phyloP scores from a whole-genome alignment of 2,797 vertebrate genomes.

The Lagocephalus sceleratus region DNA sequence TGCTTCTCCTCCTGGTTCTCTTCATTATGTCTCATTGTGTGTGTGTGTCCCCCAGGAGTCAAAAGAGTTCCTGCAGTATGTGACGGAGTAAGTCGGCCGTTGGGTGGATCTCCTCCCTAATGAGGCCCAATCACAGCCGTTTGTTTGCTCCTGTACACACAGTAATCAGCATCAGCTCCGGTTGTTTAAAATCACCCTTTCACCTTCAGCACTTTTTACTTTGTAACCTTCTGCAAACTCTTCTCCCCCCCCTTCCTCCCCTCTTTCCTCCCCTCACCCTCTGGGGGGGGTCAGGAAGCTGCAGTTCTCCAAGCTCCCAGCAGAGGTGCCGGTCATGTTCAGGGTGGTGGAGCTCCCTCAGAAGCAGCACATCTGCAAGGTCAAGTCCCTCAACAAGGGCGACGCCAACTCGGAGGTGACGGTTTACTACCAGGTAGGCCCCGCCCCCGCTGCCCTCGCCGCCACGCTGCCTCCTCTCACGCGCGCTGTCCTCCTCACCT shows the following conservation, averaged over 20 bases:
- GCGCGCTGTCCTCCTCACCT: slow-evolving; percentile 4
- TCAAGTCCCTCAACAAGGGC: slow-evolving; percentile 83
- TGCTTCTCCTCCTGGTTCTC: slow-evolving; percentile 23
- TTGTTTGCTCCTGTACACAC: slow-evolving; percentile 24
- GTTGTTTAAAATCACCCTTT: slow-evolving; percentile 15
- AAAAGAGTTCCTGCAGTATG: slow-evolving; percentile 86
- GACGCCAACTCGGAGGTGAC: slow-evolving; percentile 87
- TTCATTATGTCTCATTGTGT: slow-evolving; percentile 47
- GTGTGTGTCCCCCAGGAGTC: slow-evolving; percentile 88
- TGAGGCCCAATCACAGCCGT: slow-evolving; percentile 33
- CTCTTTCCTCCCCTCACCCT: neutral
- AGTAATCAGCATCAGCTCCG: slow-evolving; percentile 29
- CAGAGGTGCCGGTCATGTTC: slow-evolving; percentile 85
- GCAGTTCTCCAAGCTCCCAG: slow-evolving; percentile 80
- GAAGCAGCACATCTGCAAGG: slow-evolving; percentile 82
- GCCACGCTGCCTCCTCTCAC: neutral
- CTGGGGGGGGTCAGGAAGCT: slow-evolving; percentile 68
- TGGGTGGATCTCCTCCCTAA: slow-evolving; percentile 20
- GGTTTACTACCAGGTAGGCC: slow-evolving; percentile 85
- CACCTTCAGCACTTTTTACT: neutral
- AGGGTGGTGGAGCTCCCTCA: slow-evolving; percentile 81
- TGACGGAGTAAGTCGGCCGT: slow-evolving; percentile 79
- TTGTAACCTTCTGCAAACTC: neutral
- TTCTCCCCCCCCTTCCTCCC: neutral
- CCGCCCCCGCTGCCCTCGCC: neutral